These are phyloP conservation scores for Tetheella fluctuosa DNA, from an alignment of 2,888 invertebrate species.

Conservation along the genomic window DNA sequence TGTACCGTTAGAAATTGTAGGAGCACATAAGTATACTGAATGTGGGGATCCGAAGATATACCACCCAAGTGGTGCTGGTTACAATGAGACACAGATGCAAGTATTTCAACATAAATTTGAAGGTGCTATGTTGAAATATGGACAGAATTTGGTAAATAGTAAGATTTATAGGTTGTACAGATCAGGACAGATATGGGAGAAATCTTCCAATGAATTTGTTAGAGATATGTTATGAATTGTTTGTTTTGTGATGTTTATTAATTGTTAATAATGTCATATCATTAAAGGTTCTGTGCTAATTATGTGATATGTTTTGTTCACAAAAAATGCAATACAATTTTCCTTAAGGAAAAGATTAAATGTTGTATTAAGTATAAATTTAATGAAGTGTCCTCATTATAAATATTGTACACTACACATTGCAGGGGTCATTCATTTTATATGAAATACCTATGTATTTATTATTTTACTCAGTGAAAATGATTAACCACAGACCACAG, in stretches of 20 bases:
- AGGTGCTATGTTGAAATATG: conserved; percentile 80
- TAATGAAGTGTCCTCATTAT: too few species aligned
- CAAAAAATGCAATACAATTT: background rate
- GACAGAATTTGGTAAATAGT: conserved; percentile 72
- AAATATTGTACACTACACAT: too few species aligned
- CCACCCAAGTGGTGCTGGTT: conserved; percentile 59
- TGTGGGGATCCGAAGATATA: conserved; percentile 72
- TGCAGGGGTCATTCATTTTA: too few species aligned
- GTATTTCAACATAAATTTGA: conserved; percentile 80
- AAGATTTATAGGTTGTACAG: conserved; percentile 76
- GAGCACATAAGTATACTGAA: conserved; percentile 75
- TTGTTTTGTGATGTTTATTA: background rate
- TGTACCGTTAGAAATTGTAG: conserved; percentile 66
- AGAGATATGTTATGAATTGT: conserved; percentile 61
- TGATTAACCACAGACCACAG: too few species aligned
- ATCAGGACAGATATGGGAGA: conserved; percentile 80
- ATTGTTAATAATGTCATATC: background rate
- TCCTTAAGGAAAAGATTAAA: background rate
- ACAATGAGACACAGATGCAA: conserved; percentile 76
- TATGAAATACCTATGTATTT: too few species aligned
- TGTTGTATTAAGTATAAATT: background rate
- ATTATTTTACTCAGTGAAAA: too few species aligned
- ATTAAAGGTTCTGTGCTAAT: background rate
- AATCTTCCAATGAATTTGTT: conserved; percentile 59
- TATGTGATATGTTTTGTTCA: background rate